Percentiles rank a stretch among this genome's conserved stretches.
Evolutionary conservation across 2,888 invertebrate genomes (phyloP).

Genomic region (Epinotia ramella): DNA sequence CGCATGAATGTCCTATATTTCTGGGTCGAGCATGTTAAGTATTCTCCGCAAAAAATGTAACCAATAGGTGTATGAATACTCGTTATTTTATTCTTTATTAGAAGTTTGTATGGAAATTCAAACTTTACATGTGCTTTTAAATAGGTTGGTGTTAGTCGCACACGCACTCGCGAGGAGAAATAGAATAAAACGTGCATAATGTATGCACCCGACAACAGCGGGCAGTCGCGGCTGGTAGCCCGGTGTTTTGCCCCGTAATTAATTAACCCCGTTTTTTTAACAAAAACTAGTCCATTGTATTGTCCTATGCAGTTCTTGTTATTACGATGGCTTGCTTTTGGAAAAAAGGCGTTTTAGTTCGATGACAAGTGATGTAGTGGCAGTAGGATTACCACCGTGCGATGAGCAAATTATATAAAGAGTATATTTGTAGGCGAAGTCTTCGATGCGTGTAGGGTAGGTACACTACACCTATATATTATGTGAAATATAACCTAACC

Average conservation of each 20-base stretch:
- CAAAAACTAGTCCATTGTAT: conserved; percentile 26
- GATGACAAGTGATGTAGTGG: not conserved
- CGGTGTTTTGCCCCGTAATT: conserved; percentile 31
- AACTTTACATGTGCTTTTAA: too few relatives aligned
- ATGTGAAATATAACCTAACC: not conserved
- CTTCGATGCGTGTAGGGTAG: not conserved
- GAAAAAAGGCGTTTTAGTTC: not conserved
- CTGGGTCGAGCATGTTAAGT: not conserved
- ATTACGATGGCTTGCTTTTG: conserved; percentile 13
- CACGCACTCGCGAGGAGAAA: conserved; percentile 7
- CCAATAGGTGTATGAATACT: too few relatives aligned
- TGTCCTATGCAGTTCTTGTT: conserved; percentile 7
- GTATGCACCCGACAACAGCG: conserved; percentile 37
- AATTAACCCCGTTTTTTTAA: conserved; percentile 31
- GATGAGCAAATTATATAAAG: not conserved
- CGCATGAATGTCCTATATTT: not conserved
- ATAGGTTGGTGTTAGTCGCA: conserved; percentile 1
- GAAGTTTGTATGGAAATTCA: too few relatives aligned
- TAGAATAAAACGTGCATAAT: conserved; percentile 30
- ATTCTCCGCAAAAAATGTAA: not conserved
- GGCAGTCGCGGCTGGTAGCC: conserved; percentile 29
- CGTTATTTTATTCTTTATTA: too few relatives aligned
- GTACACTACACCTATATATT: not conserved
- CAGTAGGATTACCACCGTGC: not conserved
- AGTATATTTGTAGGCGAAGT: not conserved